These are phyloP conservation scores for Caenorhabditis tropicalis DNA, from an alignment of 1,140 invertebrate genomes.

Conservation along the genomic window DNA sequence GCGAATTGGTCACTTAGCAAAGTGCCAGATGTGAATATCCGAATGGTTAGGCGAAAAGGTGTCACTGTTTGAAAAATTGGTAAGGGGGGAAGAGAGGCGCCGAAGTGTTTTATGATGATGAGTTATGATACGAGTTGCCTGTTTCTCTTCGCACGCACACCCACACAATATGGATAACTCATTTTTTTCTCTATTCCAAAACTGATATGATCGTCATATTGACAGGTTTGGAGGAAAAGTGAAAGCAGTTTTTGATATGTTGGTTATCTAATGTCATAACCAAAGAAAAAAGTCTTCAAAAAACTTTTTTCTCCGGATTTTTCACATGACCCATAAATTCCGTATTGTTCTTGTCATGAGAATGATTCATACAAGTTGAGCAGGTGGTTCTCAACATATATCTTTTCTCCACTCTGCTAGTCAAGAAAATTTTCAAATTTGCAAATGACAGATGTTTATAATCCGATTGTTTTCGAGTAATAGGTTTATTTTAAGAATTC, in stretches of 20 bases:
- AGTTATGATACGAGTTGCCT: conserved; percentile 33
- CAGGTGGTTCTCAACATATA: too few species aligned
- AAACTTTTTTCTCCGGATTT: too few species aligned
- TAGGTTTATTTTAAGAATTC: conserved; percentile 16
- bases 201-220: background rate
- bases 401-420: too few species aligned
- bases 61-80: conserved; percentile 19
- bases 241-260: background rate
- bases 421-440: too few species aligned
- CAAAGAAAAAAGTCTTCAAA: too few species aligned
- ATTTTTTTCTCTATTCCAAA: background rate
- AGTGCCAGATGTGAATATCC: conserved; percentile 32
- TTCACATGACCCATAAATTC: too few species aligned
- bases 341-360: too few species aligned
- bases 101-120: conserved; percentile 29
- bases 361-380: too few species aligned
- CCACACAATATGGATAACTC: background rate
- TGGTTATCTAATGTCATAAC: too few species aligned
- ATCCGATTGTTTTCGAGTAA: conserved; percentile 3
- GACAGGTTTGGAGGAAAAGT: background rate
- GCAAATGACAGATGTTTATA: background rate
- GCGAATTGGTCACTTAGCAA: conserved; percentile 28
- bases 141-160: background rate
- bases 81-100: background rate
- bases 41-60: background rate